Conservation (phyloP, 2,888 invertebrate species). For the Campaea margaritaria region DNA sequence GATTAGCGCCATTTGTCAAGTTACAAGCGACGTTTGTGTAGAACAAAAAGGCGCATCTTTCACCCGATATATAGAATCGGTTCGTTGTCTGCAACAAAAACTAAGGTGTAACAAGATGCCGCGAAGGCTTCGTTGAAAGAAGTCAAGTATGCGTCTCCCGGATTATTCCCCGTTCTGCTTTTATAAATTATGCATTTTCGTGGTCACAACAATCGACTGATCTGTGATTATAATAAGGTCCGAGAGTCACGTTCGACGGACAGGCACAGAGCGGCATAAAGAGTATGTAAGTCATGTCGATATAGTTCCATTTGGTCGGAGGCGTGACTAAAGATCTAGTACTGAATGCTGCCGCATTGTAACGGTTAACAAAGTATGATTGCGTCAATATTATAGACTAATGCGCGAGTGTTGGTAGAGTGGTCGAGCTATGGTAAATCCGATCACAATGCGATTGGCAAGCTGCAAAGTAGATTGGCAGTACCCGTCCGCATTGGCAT, state of each 20-base stretch:
- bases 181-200: constrained; percentile 82
- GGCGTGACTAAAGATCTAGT: constrained; percentile 59
- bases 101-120: constrained; percentile 63
- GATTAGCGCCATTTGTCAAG: constrained; percentile 50
- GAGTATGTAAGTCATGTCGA: constrained; percentile 56
- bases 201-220: constrained; percentile 79
- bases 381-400: constrained; percentile 62
- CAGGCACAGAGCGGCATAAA: constrained; percentile 51
- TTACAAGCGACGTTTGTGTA: constrained; percentile 51
- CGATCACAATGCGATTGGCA: constrained; percentile 56
- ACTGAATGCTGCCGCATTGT: constrained; percentile 57
- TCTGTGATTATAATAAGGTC: constrained; percentile 82
- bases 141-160: constrained; percentile 57
- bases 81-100: constrained; percentile 64
- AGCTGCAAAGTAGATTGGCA: constrained; percentile 43
- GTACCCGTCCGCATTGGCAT: constrained; percentile 32
- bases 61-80: constrained; percentile 57
- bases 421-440: constrained; percentile 37
- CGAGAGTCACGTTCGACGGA: constrained; percentile 72
- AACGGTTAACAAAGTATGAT: constrained; percentile 65
- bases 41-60: constrained; percentile 52
- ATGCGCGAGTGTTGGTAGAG: constrained; percentile 49
- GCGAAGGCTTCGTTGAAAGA: constrained; percentile 60
- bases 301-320: constrained; percentile 60
- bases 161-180: constrained; percentile 68